Evolutionary conservation across 1,140 invertebrate genomes (phyloP), one percentile per base, ranked within the genome.

Genomic region (Batillaria attramentaria): DNA sequence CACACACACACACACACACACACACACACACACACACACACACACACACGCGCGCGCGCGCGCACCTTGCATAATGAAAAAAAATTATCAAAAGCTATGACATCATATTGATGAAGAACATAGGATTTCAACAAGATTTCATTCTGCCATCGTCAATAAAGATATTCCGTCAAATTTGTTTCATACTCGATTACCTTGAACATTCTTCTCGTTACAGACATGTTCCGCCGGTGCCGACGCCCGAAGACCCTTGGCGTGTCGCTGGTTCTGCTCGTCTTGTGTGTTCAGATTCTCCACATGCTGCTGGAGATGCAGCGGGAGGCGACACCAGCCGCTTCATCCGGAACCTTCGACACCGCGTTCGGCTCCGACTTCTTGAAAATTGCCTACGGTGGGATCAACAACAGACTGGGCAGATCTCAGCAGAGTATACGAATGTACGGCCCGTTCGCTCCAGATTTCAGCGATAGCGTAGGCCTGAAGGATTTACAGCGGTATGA

Each of bases 401-500:
- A 16, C 66, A 69, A 37, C 66, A 35, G 10, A n/a, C 57, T 8
- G 57, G 62, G 62, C 3, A 8, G n/a, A 35, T 31, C 62, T 41
- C 39, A 20, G 39, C 66, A 20, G 16, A 33, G n/a, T 24, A 24
- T 41, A 35, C 39, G 16, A 4, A 18, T 41, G 37, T 42, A 18
- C 8, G 66, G 28, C 66, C 66, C 66, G 18, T 2, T 69, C 37
- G 4, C 39, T 28, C 39, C 20, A 41, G 66, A 69, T n/a, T 18
- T 4, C 24, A 33, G 39, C 3, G 72, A 54, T 24, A 35, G 33
- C 16, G 72, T 74, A 20, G 72, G 72, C 37, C 13, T 74, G 20
- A 74, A 37, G 46, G 50, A 35, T 46, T 35, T 74, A 24, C 72
- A 74, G 18, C 18, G n/a, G 5, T 60, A 50, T 20, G 72, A 74